Conservation (phyloP, 2,113 vertebrate genomes). For the Mirounga angustirostris region DNA sequence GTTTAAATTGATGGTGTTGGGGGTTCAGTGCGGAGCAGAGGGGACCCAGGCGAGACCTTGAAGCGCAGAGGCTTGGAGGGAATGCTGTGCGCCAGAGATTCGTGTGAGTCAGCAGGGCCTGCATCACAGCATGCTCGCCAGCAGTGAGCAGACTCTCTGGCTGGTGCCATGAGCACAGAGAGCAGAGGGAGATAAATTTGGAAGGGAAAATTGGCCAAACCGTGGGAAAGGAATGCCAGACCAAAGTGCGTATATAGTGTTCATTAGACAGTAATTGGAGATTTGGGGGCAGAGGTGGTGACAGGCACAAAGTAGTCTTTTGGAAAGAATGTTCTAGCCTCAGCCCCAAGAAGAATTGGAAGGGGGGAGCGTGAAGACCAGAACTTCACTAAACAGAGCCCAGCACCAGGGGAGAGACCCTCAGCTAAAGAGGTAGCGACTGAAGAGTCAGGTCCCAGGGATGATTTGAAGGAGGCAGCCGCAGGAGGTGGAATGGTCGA, state of each 20-base stretch:
- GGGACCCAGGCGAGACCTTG: not conserved
- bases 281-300: not conserved
- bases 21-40: not conserved
- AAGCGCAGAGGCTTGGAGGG: not conserved
- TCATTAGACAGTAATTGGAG: not conserved
- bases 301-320: not conserved
- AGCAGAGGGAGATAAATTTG: not conserved
- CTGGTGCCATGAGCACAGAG: not conserved
- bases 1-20: not conserved
- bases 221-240: not conserved
- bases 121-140: not conserved
- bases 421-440: not conserved
- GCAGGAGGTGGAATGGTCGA: not conserved
- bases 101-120: not conserved
- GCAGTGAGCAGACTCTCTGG: not conserved
- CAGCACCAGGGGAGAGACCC: not conserved
- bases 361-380: not conserved
- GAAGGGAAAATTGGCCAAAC: not conserved
- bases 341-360: not conserved
- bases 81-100: not conserved
- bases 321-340: not conserved
- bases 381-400: not conserved
- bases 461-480: not conserved
- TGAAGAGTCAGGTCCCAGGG: not conserved
- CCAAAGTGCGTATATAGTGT: rapidly evolving